Conservation (phyloP, 2,888 invertebrate genomes). For the Dicroscelio sp. region DNA sequence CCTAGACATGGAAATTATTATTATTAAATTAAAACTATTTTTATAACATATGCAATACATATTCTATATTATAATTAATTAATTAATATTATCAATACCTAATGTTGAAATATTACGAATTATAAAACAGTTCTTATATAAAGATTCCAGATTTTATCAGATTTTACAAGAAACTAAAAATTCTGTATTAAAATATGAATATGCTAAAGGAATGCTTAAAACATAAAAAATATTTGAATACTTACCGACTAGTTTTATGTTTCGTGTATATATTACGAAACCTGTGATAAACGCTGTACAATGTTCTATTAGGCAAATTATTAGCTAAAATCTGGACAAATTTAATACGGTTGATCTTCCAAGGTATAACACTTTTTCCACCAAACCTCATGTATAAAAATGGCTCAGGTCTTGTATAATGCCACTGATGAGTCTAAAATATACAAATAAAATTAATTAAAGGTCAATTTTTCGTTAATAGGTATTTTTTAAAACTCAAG, state of each 20-base stretch:
- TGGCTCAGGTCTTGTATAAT: slow-evolving; percentile 79
- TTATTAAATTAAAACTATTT: neutral
- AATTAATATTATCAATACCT: no score
- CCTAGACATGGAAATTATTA: slow-evolving; percentile 81
- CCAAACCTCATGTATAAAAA: slow-evolving; percentile 86
- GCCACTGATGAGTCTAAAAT: slow-evolving; percentile 88
- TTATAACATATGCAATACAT: neutral
- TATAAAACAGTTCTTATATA: no score
- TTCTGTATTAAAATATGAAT: neutral
- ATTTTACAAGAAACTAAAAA: slow-evolving; percentile 36
- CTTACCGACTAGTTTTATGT: slow-evolving; percentile 83
- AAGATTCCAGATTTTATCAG: no score
- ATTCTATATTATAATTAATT: neutral
- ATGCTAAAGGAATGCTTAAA: neutral
- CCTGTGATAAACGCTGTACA: slow-evolving; percentile 90
- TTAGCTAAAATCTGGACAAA: slow-evolving; percentile 90
- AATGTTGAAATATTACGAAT: no score
- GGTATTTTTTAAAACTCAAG: neutral
- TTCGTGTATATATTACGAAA: slow-evolving; percentile 86
- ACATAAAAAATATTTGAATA: neutral
- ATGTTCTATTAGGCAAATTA: slow-evolving; percentile 87
- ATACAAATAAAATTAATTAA: slow-evolving; percentile 31
- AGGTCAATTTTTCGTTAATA: neutral
- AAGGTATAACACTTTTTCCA: slow-evolving; percentile 79
- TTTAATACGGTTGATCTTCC: slow-evolving; percentile 84